phyloP scores from a whole-genome alignment of 2,113 vertebrate genomes.

The Elephantulus edwardii region DNA sequence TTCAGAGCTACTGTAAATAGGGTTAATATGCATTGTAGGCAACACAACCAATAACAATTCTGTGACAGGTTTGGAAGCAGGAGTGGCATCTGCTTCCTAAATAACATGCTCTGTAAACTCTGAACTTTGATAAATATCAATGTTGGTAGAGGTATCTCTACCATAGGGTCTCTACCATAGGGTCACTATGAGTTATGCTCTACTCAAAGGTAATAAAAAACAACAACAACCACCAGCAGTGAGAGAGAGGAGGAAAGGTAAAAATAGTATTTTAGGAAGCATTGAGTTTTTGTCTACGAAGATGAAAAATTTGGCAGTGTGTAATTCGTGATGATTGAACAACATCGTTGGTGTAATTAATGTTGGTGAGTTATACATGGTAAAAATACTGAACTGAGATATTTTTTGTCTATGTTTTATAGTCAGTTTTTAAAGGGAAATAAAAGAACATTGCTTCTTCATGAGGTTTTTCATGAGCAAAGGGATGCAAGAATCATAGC shows the following conservation, averaged over 20 bases:
- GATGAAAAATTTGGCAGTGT: background rate
- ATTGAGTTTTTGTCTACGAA: background rate
- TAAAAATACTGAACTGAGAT: background rate
- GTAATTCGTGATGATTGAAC: background rate
- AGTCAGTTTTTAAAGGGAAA: background rate
- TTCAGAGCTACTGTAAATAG: too few species aligned
- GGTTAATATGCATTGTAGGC: too few species aligned
- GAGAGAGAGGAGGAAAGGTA: background rate
- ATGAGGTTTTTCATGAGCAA: background rate
- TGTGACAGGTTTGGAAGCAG: too few species aligned
- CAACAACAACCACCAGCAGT: too few species aligned
- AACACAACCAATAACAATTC: too few species aligned
- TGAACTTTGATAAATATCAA: too few species aligned
- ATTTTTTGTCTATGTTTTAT: background rate
- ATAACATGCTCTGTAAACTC: too few species aligned
- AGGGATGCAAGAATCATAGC: background rate
- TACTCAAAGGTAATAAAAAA: too few species aligned
- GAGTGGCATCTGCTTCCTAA: too few species aligned
- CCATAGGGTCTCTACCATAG: too few species aligned
- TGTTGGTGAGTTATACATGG: background rate
- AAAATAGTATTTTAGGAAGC: background rate
- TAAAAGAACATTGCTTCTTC: background rate
- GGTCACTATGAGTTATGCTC: too few species aligned
- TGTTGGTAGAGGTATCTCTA: too few species aligned
- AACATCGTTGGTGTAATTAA: background rate